phyloP scores from a whole-genome alignment of 1,140 invertebrate species.

The Ostrea edulis region DNA sequence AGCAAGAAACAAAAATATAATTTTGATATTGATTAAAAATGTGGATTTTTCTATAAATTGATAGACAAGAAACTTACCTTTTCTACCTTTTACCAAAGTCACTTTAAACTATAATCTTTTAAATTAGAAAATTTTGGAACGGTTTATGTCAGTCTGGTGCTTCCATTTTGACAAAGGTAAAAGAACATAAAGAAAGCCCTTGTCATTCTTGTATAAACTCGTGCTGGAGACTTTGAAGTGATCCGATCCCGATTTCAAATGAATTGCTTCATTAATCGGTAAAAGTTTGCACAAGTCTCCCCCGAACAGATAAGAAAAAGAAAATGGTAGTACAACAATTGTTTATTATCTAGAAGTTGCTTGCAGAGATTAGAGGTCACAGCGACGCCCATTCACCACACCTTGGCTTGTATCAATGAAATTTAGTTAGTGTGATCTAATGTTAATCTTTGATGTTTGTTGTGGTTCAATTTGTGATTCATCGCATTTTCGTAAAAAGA shows the following conservation, averaged over 20 bases:
- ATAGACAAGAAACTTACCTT: neutral
- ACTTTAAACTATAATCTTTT: neutral
- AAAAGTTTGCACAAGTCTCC: slow-evolving; percentile 2
- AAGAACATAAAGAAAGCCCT: neutral
- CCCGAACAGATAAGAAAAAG: neutral
- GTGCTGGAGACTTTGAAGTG: slow-evolving; percentile 1
- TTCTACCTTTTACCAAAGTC: neutral
- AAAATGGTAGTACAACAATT: neutral
- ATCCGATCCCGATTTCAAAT: slow-evolving; percentile 18
- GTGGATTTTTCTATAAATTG: neutral
- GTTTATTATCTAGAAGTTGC: slow-evolving; percentile 16
- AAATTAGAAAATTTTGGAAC: neutral
- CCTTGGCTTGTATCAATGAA: neutral
- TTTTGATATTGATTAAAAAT: too few relatives aligned
- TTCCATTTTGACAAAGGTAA: slow-evolving; percentile 8
- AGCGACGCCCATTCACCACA: slow-evolving; percentile 17
- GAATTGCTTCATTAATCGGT: slow-evolving; percentile 31
- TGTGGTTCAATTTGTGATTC: too few relatives aligned
- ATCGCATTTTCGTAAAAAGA: too few relatives aligned
- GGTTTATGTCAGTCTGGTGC: neutral
- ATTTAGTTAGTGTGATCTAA: neutral
- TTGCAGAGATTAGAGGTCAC: neutral
- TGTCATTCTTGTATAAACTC: neutral
- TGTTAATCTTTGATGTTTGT: too few relatives aligned
- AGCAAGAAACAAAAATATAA: too few relatives aligned